Evolutionary conservation across 2,888 invertebrate species (phyloP).

Genomic region (Macrophya alboannulata): DNA sequence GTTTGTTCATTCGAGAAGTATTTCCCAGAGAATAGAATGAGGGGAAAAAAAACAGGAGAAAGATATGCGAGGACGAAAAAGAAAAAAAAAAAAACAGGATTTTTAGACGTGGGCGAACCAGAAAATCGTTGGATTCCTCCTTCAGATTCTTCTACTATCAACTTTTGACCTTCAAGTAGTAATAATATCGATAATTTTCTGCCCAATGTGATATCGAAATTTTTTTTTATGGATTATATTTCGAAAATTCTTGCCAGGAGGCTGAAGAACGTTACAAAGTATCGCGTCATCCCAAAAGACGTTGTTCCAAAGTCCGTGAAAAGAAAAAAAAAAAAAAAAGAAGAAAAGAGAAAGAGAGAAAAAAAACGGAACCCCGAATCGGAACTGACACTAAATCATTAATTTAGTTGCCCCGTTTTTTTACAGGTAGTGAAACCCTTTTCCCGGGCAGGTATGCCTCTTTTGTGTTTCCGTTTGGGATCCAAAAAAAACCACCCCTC

Average conservation of each 20-base stretch:
- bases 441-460: conserved; percentile 74
- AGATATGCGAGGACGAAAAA: not conserved
- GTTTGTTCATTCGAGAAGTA: conserved; percentile 52
- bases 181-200: not conserved
- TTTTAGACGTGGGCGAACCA: conserved; percentile 19
- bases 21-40: conserved; percentile 30
- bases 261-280: conserved; percentile 20
- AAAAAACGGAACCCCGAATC: conserved; percentile 69
- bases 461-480: conserved; percentile 66
- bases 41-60: conserved; percentile 4
- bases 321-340: conserved; percentile 29
- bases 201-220: not conserved
- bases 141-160: not conserved
- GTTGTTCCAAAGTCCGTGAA: conserved; percentile 25
- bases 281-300: conserved; percentile 36
- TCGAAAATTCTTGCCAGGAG: not conserved
- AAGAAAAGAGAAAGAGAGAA: conserved; percentile 45
- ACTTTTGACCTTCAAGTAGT: not conserved
- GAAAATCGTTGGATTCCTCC: not conserved
- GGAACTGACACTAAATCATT: conserved; percentile 79
- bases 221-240: not conserved
- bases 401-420: conserved; percentile 74
- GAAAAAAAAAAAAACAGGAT: not conserved
- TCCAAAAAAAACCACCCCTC: conserved; percentile 61
- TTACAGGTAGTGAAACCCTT: conserved; percentile 76